phyloP scores from a whole-genome alignment of 1,140 invertebrate species.

The Eupeodes corollae region DNA sequence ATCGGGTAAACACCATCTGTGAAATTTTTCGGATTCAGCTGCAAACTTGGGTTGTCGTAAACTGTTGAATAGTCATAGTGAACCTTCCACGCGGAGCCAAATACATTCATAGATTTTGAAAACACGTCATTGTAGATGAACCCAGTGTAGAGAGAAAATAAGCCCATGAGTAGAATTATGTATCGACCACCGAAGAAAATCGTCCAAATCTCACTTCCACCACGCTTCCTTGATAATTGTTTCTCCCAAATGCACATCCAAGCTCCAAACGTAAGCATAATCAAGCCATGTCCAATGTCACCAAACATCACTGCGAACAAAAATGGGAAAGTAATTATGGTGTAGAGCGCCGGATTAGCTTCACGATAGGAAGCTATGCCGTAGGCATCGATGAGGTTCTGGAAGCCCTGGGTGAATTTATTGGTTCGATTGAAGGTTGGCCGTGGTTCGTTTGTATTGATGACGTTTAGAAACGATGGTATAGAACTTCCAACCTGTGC shows the following conservation, averaged over 20 bases:
- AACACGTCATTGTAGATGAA: conserved; percentile 97
- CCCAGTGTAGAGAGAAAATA: conserved; percentile 95
- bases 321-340: conserved; percentile 66
- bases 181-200: conserved; percentile 96
- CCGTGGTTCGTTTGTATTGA: conserved; percentile 53
- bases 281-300: conserved; percentile 57
- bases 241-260: conserved; percentile 65
- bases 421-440: conserved; percentile 72
- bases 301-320: conserved; percentile 69
- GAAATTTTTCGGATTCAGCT: conserved; percentile 53
- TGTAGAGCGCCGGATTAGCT: conserved; percentile 62
- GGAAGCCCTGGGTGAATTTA: conserved; percentile 72
- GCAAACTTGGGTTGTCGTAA: conserved; percentile 39
- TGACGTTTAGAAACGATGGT: conserved; percentile 82
- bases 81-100: conserved; percentile 68
- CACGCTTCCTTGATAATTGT: conserved; percentile 46
- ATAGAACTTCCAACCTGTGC: conserved; percentile 79
- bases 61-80: conserved; percentile 46
- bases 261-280: conserved; percentile 50
- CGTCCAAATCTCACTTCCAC: conserved; percentile 77
- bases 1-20: conserved; percentile 23
- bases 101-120: conserved; percentile 90
- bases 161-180: conserved; percentile 92
- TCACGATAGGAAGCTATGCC: conserved; percentile 63
- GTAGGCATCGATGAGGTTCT: conserved; percentile 73